phyloP scores from a whole-genome alignment of 2,888 invertebrate genomes.

The Ariolimax columbianus region DNA sequence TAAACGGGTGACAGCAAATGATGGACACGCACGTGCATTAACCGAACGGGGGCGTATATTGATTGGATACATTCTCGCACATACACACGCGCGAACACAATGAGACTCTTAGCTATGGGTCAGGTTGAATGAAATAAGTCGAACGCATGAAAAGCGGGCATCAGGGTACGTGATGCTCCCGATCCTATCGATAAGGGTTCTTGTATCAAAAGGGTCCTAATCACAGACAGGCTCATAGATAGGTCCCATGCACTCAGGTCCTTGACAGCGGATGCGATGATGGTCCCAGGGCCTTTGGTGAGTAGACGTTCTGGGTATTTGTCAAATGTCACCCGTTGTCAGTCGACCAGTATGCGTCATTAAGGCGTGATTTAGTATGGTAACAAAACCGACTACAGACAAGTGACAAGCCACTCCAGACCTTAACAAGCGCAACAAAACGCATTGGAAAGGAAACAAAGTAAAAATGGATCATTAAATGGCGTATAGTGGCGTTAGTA shows the following conservation, averaged over 20 bases:
- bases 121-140: neutral
- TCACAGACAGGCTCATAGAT: neutral
- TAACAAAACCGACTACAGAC: no score
- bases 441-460: no score
- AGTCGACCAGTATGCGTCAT: neutral
- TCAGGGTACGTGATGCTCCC: neutral
- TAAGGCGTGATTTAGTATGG: neutral
- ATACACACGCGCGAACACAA: neutral
- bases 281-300: neutral
- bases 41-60: neutral
- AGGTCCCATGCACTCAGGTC: neutral
- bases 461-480: no score
- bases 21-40: constrained; percentile 2
- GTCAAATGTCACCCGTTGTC: neutral
- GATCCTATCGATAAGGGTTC: neutral
- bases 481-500: no score
- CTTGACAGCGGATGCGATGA: neutral
- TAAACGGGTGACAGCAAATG: neutral
- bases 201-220: neutral
- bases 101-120: neutral
- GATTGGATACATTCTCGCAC: neutral
- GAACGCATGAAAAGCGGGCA: neutral
- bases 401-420: no score
- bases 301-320: neutral
- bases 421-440: no score